phyloP scores from a whole-genome alignment of 2,113 vertebrate genomes.

The Aviceda subcristata region DNA sequence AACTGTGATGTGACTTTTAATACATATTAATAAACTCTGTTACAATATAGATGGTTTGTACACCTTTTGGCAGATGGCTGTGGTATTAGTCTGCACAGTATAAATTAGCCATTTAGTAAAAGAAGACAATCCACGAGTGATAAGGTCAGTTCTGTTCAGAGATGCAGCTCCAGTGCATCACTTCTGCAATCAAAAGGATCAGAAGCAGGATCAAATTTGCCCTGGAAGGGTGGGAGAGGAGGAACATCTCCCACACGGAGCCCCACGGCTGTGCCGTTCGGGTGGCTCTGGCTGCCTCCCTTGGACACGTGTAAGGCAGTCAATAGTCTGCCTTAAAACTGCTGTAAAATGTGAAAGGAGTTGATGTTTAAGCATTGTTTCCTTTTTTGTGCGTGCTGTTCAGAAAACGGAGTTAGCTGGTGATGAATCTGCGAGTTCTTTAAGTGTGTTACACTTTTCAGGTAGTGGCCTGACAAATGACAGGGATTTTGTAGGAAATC shows the following conservation, averaged over 20 bases:
- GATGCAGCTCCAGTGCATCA: neutral
- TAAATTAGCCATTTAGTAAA: neutral
- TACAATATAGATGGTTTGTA: neutral
- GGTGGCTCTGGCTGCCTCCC: rapidly evolving
- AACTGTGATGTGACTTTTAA: conserved; percentile 22
- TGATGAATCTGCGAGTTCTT: neutral
- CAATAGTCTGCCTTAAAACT: neutral
- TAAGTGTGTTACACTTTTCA: neutral
- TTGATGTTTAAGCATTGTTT: neutral
- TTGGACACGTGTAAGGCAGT: neutral
- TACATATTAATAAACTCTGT: conserved; percentile 3
- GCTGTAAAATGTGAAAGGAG: neutral
- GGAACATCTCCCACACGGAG: rapidly evolving
- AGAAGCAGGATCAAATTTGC: neutral
- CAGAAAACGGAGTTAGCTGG: neutral
- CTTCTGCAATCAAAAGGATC: neutral
- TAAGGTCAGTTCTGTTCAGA: neutral
- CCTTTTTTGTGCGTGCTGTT: neutral
- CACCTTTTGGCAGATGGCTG: conserved; percentile 27
- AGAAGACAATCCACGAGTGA: neutral
- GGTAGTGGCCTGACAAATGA: neutral
- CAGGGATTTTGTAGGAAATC: neutral
- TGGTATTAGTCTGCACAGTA: neutral
- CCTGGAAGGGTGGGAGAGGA: neutral
- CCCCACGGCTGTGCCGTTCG: rapidly evolving